These are phyloP conservation scores for Callyntrura sp. DNA, from an alignment of 2,888 invertebrate species.

Conservation along the genomic window DNA sequence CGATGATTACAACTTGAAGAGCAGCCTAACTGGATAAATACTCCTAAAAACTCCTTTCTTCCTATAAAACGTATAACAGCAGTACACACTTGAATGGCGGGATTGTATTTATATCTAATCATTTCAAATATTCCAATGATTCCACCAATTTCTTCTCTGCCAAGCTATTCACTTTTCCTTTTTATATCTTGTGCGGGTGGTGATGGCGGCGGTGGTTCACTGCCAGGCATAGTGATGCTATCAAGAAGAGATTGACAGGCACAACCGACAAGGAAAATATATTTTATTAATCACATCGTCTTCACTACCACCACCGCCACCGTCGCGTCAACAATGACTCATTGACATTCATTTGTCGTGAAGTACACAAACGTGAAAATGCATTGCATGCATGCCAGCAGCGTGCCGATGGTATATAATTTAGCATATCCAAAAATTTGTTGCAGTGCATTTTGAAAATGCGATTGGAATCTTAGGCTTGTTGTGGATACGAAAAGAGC, in stretches of 20 bases:
- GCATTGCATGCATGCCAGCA: background rate
- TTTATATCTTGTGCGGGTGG: slow-evolving; percentile 49
- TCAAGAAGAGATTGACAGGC: slow-evolving; percentile 63
- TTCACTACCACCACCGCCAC: background rate
- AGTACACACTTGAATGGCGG: slow-evolving; percentile 10
- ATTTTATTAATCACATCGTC: slow-evolving; percentile 66
- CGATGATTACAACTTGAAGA: slow-evolving; percentile 26
- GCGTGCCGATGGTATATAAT: no score
- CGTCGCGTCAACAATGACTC: slow-evolving; percentile 43
- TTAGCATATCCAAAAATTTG: slow-evolving; percentile 16
- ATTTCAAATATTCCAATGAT: slow-evolving; percentile 71
- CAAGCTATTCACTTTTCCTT: slow-evolving; percentile 15
- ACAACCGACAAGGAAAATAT: slow-evolving; percentile 41
- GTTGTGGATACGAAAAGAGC: background rate
- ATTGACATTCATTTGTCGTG: slow-evolving; percentile 56
- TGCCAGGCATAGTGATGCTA: slow-evolving; percentile 13
- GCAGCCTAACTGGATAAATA: background rate
- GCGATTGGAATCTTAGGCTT: slow-evolving; percentile 46
- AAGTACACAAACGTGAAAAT: slow-evolving; percentile 10
- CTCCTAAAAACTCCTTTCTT: background rate
- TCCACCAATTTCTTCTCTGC: slow-evolving; percentile 33
- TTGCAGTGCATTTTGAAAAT: slow-evolving; percentile 23
- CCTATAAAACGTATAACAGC: background rate
- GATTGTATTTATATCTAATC: slow-evolving; percentile 34
- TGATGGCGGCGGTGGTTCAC: background rate